Conservation (phyloP, 35 echinoderm and acorn worm genomes). For the Acanthaster planci region DNA sequence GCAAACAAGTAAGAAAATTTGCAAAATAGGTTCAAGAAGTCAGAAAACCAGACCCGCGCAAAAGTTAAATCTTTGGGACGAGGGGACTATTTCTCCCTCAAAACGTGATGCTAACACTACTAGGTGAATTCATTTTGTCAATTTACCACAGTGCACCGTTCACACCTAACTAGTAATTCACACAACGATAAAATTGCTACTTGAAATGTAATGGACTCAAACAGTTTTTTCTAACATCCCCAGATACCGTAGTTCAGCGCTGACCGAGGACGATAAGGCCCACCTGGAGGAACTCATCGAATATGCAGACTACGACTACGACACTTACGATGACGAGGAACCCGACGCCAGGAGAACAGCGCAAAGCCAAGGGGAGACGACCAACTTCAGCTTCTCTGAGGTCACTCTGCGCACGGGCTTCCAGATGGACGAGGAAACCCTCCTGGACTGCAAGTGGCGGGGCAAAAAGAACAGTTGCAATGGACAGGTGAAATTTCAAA, state of each 20-base stretch:
- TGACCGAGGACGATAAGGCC: background rate
- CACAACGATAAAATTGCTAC: too few species aligned
- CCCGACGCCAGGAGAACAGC: background rate
- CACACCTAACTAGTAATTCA: too few species aligned
- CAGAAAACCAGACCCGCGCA: too few species aligned
- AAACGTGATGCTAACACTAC: too few species aligned
- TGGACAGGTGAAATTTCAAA: background rate
- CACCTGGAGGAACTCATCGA: background rate
- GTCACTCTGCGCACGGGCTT: slow-evolving; percentile 36
- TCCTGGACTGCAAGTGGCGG: slow-evolving; percentile 25
- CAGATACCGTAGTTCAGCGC: slow-evolving; percentile 18
- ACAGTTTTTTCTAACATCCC: too few species aligned
- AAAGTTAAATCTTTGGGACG: too few species aligned
- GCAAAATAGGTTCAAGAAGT: too few species aligned
- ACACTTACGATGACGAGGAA: background rate
- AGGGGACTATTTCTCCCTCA: too few species aligned
- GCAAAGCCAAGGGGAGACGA: background rate
- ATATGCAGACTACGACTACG: slow-evolving; percentile 26
- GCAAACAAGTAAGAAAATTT: too few species aligned
- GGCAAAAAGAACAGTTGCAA: background rate
- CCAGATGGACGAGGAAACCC: background rate
- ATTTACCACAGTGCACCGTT: too few species aligned
- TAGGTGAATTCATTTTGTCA: too few species aligned
- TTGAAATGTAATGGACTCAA: too few species aligned
- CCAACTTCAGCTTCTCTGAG: slow-evolving; percentile 15